Percentiles rank a stretch among this genome's conserved stretches.
These are phyloP conservation scores for Hylyphantes graminicola DNA, from an alignment of 1,140 invertebrate species.

Conservation along the genomic window DNA sequence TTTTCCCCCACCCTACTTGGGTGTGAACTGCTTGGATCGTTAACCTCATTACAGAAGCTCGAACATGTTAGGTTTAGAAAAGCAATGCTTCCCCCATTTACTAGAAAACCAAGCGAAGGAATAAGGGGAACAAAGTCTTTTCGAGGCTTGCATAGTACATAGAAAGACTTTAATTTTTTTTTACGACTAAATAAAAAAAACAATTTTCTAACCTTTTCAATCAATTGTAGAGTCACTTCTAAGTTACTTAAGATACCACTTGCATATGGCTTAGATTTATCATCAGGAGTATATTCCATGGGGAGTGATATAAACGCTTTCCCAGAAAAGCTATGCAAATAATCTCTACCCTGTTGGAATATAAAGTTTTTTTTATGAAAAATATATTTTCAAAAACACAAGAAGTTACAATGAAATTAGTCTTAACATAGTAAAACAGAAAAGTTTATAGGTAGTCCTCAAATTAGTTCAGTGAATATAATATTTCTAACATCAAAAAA, in stretches of 20 bases:
- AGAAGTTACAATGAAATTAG: background rate
- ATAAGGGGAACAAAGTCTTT: too few relatives aligned
- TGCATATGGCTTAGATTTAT: slow-evolving; percentile 20
- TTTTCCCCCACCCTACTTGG: too few relatives aligned
- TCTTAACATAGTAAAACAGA: background rate
- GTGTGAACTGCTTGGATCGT: too few relatives aligned
- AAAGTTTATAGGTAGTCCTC: background rate
- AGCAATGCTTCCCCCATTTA: too few relatives aligned
- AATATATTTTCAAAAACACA: background rate
- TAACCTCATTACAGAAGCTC: too few relatives aligned
- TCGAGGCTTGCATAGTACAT: too few relatives aligned
- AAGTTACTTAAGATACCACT: slow-evolving; percentile 33
- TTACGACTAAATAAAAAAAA: background rate
- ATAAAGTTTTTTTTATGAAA: slow-evolving; percentile 5
- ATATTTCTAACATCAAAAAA: background rate
- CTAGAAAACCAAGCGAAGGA: too few relatives aligned
- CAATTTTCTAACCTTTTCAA: slow-evolving; percentile 26
- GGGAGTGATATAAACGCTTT: slow-evolving; percentile 66
- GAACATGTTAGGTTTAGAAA: too few relatives aligned
- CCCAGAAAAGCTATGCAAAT: slow-evolving; percentile 68
- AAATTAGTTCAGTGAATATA: background rate
- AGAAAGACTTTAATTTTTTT: too few relatives aligned
- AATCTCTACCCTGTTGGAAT: slow-evolving; percentile 65
- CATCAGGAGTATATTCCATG: slow-evolving; percentile 2
- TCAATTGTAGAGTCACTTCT: slow-evolving; percentile 13